Evolutionary conservation across 2,888 invertebrate species (phyloP), one percentile per base, ranked within the genome.

Genomic region (Raillietiella orientalis): DNA sequence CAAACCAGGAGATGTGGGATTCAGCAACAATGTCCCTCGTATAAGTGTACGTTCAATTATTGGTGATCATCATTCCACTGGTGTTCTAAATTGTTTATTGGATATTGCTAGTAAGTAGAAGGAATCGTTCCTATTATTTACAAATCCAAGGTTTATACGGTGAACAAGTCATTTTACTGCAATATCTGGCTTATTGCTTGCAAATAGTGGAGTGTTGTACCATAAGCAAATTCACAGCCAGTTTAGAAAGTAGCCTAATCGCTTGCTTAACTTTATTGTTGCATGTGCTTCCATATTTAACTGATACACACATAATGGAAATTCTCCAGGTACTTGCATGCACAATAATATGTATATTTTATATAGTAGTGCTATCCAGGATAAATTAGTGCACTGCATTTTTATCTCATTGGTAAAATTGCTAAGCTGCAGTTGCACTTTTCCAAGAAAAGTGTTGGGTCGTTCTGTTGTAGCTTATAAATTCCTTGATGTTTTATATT

Each of bases 41-140:
- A n/a, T n/a, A n/a, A n/a, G n/a, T n/a, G n/a, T n/a, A n/a, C n/a
- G n/a, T n/a, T n/a, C n/a, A n/a, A n/a, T n/a, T n/a, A n/a, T 9
- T 62, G 39, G 87, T 0, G 90, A 93, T 49, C 53, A 53, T 28
- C 70, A 71, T 44, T 72, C 82, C 1, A 52, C 55, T 15, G 69
- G 72, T 40, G 77, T 93, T n/a, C 55, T 90, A 33, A 70, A 75
- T 37, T 82, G 82, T 43, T 60, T 93, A 14, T 64, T 67, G 31
- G 65, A 70, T 33, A 74, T 90, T 35, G 70, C 77, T 27, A 65
- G 70, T 69, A 43, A 51, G 53, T 31, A 23, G 17, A 6, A n/a
- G n/a, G n/a, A n/a, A n/a, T n/a, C n/a, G n/a, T n/a, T n/a, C n/a
- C n/a, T n/a, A n/a, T n/a, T n/a, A n/a, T n/a, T n/a, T n/a, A n/a